A percentile compares a stretch with the other conserved stretches of the same genome.
These are phyloP conservation scores for Anthophora plumipes DNA, from an alignment of 2,888 invertebrate genomes.

Conservation along the genomic window DNA sequence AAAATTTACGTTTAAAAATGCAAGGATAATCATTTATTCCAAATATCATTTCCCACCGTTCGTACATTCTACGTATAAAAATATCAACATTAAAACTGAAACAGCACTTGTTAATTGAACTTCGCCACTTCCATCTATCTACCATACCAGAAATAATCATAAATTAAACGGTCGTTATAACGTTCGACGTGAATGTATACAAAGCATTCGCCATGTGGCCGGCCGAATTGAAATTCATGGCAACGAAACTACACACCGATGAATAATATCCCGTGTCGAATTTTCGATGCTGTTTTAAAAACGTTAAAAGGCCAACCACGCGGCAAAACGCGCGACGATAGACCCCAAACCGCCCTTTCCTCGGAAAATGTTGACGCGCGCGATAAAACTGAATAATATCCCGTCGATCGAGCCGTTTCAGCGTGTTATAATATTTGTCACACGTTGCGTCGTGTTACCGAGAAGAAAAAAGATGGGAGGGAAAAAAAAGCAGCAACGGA, in stretches of 20 bases:
- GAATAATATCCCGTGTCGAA: background rate
- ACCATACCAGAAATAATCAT: background rate
- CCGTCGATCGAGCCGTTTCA: background rate
- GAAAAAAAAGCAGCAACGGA: background rate
- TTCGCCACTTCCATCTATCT: background rate
- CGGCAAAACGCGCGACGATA: background rate
- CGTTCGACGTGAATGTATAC: background rate
- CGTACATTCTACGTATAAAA: too few species aligned
- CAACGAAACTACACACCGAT: background rate
- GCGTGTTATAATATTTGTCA: conserved; percentile 31
- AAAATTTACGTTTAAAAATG: background rate
- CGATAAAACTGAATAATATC: conserved; percentile 8
- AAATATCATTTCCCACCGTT: too few species aligned
- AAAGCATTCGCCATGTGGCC: background rate
- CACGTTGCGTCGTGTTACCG: background rate
- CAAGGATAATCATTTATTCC: too few species aligned
- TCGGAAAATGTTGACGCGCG: background rate
- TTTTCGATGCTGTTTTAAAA: background rate
- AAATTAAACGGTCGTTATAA: background rate
- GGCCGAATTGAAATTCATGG: background rate
- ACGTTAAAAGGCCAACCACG: background rate
- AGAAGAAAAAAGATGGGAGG: background rate
- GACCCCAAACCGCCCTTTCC: too few species aligned
- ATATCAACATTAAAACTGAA: too few species aligned
- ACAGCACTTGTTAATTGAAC: background rate